Evolutionary conservation across 1,140 invertebrate genomes (phyloP).

Genomic region (Calliphora vicina): DNA sequence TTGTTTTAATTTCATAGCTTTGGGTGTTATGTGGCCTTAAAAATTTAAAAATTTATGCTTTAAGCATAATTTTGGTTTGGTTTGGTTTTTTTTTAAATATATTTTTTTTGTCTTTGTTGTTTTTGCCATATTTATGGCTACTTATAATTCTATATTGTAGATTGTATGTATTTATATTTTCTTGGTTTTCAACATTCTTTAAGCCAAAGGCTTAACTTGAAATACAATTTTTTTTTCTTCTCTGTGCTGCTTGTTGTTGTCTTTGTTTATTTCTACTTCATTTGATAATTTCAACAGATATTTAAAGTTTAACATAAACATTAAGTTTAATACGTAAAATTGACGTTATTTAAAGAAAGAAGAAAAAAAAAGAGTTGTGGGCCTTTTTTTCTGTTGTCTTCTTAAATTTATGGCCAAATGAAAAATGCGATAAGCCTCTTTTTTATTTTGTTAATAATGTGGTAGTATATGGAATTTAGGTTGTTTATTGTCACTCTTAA

Average conservation of each 20-base stretch:
- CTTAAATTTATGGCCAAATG: conserved; percentile 26
- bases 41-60: neutral
- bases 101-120: neutral
- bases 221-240: neutral
- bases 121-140: neutral
- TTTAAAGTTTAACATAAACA: conserved; percentile 29
- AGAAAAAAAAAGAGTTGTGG: neutral
- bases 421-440: conserved; percentile 20
- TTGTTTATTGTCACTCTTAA: neutral
- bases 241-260: neutral
- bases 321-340: conserved; percentile 24
- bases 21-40: conserved; percentile 24
- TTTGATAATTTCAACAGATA: conserved; percentile 34
- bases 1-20: conserved; percentile 11
- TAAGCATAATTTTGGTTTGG: conserved; percentile 11
- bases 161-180: neutral
- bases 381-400: neutral
- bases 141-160: neutral
- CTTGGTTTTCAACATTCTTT: neutral
- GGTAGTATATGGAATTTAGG: neutral
- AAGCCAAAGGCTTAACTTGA: conserved; percentile 4
- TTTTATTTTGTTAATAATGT: neutral
- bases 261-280: neutral
- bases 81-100: neutral
- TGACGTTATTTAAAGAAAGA: neutral